A percentile compares a stretch with the other conserved stretches of the same genome.
Evolutionary conservation across 2,113 vertebrate species (phyloP).

Genomic region (Poeciliopsis occidentalis): DNA sequence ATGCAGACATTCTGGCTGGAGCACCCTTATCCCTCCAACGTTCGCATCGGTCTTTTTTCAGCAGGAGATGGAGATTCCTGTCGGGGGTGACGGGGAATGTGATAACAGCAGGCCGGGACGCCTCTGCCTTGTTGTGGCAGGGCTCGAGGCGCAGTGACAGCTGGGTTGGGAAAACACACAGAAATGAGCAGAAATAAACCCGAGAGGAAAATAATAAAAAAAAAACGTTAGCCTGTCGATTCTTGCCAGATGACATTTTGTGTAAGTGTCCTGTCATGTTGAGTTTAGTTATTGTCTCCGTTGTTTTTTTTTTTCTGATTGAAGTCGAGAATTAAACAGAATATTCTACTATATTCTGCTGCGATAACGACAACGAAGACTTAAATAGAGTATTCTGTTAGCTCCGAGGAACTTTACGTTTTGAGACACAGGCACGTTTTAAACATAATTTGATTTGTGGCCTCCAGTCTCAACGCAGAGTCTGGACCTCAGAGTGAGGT

Average conservation of each 20-base stretch:
- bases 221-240: neutral
- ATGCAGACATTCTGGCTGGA: too few species aligned
- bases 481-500: neutral
- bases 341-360: neutral
- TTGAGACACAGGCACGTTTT: too few species aligned
- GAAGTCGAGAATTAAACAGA: neutral
- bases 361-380: too few species aligned
- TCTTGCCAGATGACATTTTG: neutral
- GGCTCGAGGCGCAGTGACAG: conserved; percentile 56
- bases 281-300: too few species aligned
- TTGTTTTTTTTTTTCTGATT: too few species aligned
- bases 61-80: too few species aligned
- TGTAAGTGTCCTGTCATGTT: neutral
- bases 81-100: conserved; percentile 13
- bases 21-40: too few species aligned
- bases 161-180: conserved; percentile 36
- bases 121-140: conserved; percentile 32
- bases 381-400: too few species aligned
- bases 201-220: conserved; percentile 5
- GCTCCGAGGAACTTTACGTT: too few species aligned
- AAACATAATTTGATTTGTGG: neutral
- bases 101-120: conserved; percentile 54
- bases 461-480: neutral
- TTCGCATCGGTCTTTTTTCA: too few species aligned
- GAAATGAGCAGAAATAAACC: conserved; percentile 14